These are phyloP conservation scores for Enchytraeus crypticus DNA, from an alignment of 2,888 invertebrate species.

Conservation along the genomic window DNA sequence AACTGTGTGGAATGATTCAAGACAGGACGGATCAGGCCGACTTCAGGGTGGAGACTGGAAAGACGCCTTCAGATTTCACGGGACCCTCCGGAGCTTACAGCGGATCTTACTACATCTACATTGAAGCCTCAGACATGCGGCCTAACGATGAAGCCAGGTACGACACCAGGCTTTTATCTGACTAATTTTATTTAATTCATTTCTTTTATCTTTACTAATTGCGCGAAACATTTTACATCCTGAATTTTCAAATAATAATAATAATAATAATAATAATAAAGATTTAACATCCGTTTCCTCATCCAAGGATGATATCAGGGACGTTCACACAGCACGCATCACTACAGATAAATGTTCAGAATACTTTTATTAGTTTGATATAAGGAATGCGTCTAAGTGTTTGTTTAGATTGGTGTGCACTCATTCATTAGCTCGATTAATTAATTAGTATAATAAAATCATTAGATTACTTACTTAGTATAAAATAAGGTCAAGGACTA, in stretches of 20 bases:
- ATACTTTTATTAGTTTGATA: too few relatives aligned
- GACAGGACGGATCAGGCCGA: constrained; percentile 39
- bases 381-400: too few relatives aligned
- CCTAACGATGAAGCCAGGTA: constrained; percentile 32
- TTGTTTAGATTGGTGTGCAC: too few relatives aligned
- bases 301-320: too few relatives aligned
- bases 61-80: constrained; percentile 21
- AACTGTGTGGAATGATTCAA: constrained; percentile 37
- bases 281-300: too few relatives aligned
- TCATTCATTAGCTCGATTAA: too few relatives aligned
- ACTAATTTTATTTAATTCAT: not conserved
- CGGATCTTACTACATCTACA: constrained; percentile 60
- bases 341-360: not conserved
- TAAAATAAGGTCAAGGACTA: too few relatives aligned
- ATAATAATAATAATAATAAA: too few relatives aligned
- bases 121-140: constrained; percentile 62
- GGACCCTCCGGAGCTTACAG: constrained; percentile 19
- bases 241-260: too few relatives aligned
- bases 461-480: too few relatives aligned
- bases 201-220: not conserved
- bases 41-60: constrained; percentile 34
- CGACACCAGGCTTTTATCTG: not conserved
- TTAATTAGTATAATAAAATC: too few relatives aligned
- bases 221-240: not conserved
- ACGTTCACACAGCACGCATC: too few relatives aligned